Evolutionary conservation across 2,797 vertebrate species (phyloP).

Genomic region (Alosa sapidissima): DNA sequence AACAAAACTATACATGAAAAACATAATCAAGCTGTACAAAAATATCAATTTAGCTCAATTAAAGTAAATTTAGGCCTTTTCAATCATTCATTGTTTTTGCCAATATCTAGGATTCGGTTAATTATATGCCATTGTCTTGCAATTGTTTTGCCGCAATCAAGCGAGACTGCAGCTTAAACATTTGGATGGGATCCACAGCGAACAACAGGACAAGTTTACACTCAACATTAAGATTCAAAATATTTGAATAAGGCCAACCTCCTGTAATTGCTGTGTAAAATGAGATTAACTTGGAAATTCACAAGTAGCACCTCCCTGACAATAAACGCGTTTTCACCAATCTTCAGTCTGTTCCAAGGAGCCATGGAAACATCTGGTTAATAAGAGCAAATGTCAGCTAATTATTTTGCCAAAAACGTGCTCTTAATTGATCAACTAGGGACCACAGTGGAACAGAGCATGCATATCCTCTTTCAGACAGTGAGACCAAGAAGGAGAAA

Average conservation of each 20-base stretch:
- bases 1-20: constrained; percentile 35
- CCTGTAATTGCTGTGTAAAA: constrained; percentile 68
- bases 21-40: constrained; percentile 41
- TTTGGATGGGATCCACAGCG: constrained; percentile 50
- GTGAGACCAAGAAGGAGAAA: constrained; percentile 50
- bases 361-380: constrained; percentile 74
- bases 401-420: constrained; percentile 76
- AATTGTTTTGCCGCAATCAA: constrained; percentile 25
- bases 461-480: constrained; percentile 54
- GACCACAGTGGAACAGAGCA: constrained; percentile 69
- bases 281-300: constrained; percentile 59
- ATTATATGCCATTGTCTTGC: constrained; percentile 45
- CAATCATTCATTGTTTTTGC: constrained; percentile 40
- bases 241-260: constrained; percentile 66
- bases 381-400: constrained; percentile 76
- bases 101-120: constrained; percentile 28
- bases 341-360: constrained; percentile 64
- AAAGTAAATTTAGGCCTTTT: constrained; percentile 26
- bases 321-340: constrained; percentile 49
- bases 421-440: constrained; percentile 79
- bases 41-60: constrained; percentile 45
- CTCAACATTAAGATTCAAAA: constrained; percentile 68
- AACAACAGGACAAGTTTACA: constrained; percentile 66
- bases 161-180: constrained; percentile 34
- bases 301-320: constrained; percentile 50